Base-by-base conservation (phyloP, 1,140 invertebrate species). In the Panagrolaimus sp. region DNA sequence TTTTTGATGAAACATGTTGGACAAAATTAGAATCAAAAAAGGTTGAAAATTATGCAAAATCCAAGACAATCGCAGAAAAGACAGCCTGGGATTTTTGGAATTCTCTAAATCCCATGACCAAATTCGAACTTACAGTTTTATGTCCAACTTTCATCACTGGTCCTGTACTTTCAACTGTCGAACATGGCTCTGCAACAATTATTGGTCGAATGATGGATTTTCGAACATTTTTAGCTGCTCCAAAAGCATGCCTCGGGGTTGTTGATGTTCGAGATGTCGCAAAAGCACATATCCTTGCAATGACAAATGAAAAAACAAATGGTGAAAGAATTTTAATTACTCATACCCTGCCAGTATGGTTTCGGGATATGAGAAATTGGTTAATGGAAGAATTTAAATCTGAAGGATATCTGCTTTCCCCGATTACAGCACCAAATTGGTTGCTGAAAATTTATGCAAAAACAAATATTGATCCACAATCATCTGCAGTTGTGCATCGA, bases 221-320 rank as follows among this genome's bases (percentile, higher is more conserved):
- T 46, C 72, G 63, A 17, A 73, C 71, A 7, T 73, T 73, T 55
- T 63, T 73, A 8, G 71, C 71, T 7, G 71, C 70, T n/a, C 71
- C 71, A 9, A 67, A 67, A 45, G 71, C 52, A 9, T 73, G 71
- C 48, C 63, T 88, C 26, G 73, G 83, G 6, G 69, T 86, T 21
- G 84, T 86, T 67, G 87, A 88, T 76, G 87, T 88, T 8, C 78
- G 87, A 63, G 87, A 88, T 79, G 87, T 88, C 5, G 87, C 87
- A 5, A 44, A 70, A 43, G 87, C 87, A n/a, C 87, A 88, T 73
- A 77, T 87, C 48, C 84, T 85, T 75, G 87, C 87, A 10, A 84
- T 88, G 80, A 84, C 81, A 9, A 68, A 81, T 5, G 80, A 83
- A 10, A 85, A 86, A 68, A 86, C 86, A 32, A 85, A 83, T 65